A percentile compares a stretch with the other conserved stretches of the same genome.
Conservation (phyloP, 2,888 invertebrate species). For the Ceraclea dissimilis region DNA sequence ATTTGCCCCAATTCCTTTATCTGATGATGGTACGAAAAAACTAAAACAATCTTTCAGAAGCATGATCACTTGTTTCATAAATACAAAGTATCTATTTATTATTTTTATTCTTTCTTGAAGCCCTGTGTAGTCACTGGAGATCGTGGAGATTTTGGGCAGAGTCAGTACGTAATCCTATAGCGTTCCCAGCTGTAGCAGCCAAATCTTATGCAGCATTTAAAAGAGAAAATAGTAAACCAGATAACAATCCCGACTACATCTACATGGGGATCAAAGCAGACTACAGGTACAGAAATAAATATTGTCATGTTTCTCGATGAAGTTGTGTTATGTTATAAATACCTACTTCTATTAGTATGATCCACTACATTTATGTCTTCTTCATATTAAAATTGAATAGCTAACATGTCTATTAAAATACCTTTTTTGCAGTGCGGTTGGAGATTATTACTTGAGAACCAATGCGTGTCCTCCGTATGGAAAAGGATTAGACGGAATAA, state of each 20-base stretch:
- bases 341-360: too few relatives aligned
- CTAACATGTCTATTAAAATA: too few relatives aligned
- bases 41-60: background rate
- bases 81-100: background rate
- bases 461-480: slow-evolving; percentile 43
- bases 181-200: slow-evolving; percentile 50
- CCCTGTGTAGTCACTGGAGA: slow-evolving; percentile 54
- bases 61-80: background rate
- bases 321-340: too few relatives aligned
- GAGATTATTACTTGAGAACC: slow-evolving; percentile 43
- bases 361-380: too few relatives aligned
- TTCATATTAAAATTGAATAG: too few relatives aligned
- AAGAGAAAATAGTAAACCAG: slow-evolving; percentile 32
- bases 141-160: slow-evolving; percentile 58
- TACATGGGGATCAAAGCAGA: slow-evolving; percentile 33
- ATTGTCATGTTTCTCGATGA: too few relatives aligned
- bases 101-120: slow-evolving; percentile 34
- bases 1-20: slow-evolving; percentile 44
- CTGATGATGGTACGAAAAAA: slow-evolving; percentile 40
- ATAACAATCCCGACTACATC: slow-evolving; percentile 30
- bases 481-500: slow-evolving; percentile 28
- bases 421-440: slow-evolving; percentile 37
- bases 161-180: slow-evolving; percentile 44
- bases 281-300: slow-evolving; percentile 31
- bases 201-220: slow-evolving; percentile 51